phyloP scores from a whole-genome alignment of 2,113 vertebrate genomes.

The Cyprinus carpio region DNA sequence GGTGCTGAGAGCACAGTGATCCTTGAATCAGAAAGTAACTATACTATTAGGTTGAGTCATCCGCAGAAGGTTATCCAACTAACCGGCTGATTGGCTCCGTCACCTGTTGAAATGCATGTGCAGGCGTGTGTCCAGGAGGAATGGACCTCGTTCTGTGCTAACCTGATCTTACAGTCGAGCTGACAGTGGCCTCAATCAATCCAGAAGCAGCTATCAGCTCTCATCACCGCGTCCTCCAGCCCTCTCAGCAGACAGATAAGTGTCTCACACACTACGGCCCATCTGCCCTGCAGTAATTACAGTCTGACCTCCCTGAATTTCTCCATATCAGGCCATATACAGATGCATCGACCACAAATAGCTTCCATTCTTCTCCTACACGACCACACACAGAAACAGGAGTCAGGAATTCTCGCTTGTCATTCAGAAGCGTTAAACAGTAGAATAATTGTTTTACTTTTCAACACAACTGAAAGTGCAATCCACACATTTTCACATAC shows the following conservation, averaged over 20 bases:
- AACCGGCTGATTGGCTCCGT: not conserved
- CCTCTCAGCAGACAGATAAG: conserved; percentile 43
- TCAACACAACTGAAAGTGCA: not conserved
- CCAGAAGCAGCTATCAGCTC: not conserved
- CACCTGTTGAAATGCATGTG: conserved; percentile 17
- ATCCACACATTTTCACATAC: not conserved
- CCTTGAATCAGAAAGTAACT: not conserved
- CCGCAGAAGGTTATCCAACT: not conserved
- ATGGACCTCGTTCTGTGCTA: conserved; percentile 35
- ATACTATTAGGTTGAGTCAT: not conserved
- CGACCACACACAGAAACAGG: not conserved
- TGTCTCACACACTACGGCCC: not conserved
- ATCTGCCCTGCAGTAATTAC: conserved; percentile 37
- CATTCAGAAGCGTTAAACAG: not conserved
- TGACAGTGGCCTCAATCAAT: conserved; percentile 60
- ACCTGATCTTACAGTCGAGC: conserved; percentile 62
- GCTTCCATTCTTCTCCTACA: conserved; percentile 28
- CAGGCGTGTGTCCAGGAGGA: conserved; percentile 36
- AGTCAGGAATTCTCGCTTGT: not conserved
- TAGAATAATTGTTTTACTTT: not conserved
- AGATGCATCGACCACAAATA: conserved; percentile 35
- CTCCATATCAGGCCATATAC: conserved; percentile 40
- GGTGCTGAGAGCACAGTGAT: not conserved
- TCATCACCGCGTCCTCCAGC: conserved; percentile 22
- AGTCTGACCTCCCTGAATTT: conserved; percentile 44